Percentiles rank a stretch among this genome's conserved stretches.
phyloP scores from a whole-genome alignment of 92 coral and sea anemone species.

The Siderastrea siderea region DNA sequence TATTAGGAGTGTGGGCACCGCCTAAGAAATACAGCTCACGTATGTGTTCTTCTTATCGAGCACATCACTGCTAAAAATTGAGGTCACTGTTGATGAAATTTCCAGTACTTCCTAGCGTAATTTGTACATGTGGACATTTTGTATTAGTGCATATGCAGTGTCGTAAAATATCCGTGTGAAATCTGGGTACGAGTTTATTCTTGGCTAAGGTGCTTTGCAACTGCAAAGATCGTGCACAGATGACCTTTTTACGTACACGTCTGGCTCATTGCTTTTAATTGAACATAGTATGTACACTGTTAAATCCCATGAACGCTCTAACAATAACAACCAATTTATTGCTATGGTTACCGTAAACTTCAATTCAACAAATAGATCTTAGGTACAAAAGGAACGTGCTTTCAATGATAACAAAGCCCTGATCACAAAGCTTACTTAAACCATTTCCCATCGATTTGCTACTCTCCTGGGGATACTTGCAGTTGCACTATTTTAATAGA shows the following conservation, averaged over 20 bases:
- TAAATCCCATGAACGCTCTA: neutral
- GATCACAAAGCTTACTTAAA: slow-evolving; percentile 21
- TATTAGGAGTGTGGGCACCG: too few relatives aligned
- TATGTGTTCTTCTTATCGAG: too few relatives aligned
- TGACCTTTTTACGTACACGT: neutral
- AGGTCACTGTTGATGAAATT: too few relatives aligned
- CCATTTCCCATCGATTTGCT: neutral
- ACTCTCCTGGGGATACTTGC: slow-evolving; percentile 19
- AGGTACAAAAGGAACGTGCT: slow-evolving; percentile 27
- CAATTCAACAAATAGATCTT: neutral
- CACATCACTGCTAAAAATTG: too few relatives aligned
- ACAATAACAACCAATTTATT: neutral
- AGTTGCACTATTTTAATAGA: slow-evolving; percentile 10
- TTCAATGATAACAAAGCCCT: neutral
- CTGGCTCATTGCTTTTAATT: neutral
- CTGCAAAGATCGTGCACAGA: neutral
- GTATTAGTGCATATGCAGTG: too few relatives aligned
- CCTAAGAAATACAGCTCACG: too few relatives aligned
- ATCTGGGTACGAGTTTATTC: too few relatives aligned
- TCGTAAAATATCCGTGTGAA: too few relatives aligned
- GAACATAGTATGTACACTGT: neutral
- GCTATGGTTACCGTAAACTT: slow-evolving; percentile 3
- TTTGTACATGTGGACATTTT: too few relatives aligned
- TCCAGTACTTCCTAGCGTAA: too few relatives aligned
- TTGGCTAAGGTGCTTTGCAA: neutral